These are phyloP conservation scores for Drosophila rellima DNA, from an alignment of 2,888 invertebrate genomes.

Conservation along the genomic window DNA sequence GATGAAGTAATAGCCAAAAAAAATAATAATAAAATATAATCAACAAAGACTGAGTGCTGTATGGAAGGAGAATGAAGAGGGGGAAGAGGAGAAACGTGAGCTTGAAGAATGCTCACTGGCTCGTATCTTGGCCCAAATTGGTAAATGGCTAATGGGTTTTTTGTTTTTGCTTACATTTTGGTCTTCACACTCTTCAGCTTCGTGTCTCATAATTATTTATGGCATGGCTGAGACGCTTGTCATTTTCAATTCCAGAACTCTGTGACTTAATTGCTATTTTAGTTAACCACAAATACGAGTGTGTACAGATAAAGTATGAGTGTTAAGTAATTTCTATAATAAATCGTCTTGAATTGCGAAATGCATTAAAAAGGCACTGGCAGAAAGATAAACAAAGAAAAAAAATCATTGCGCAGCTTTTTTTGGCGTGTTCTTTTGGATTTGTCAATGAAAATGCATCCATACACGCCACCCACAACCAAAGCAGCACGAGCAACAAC, in stretches of 20 bases:
- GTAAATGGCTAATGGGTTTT: constrained; percentile 70
- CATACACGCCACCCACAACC: constrained; percentile 38
- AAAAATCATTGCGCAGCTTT: constrained; percentile 35
- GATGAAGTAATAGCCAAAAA: constrained; percentile 73
- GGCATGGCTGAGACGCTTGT: constrained; percentile 43
- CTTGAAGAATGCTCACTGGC: constrained; percentile 40
- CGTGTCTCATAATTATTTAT: constrained; percentile 50
- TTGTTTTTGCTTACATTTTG: constrained; percentile 10
- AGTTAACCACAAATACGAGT: constrained; percentile 23
- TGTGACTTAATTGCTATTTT: constrained; percentile 65
- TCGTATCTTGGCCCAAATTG: constrained; percentile 71
- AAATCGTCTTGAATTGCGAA: constrained; percentile 36
- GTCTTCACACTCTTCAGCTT: constrained; percentile 14
- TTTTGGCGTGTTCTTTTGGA: constrained; percentile 17
- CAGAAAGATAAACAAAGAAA: constrained; percentile 35
- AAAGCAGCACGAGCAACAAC: constrained; percentile 6
- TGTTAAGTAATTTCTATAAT: constrained; percentile 58
- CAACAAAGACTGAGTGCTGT: constrained; percentile 44
- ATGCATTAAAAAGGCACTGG: constrained; percentile 11
- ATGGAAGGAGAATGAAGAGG: constrained; percentile 10
- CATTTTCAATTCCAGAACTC: constrained; percentile 44
- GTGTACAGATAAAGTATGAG: constrained; percentile 24
- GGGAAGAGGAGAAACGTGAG: constrained; percentile 24
- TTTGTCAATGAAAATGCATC: constrained; percentile 64
- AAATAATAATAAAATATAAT: constrained; percentile 56